Percentiles rank a stretch among this genome's conserved stretches.
phyloP scores from a whole-genome alignment of 2,797 vertebrate genomes.

The Neosilurus hyrtlii region DNA sequence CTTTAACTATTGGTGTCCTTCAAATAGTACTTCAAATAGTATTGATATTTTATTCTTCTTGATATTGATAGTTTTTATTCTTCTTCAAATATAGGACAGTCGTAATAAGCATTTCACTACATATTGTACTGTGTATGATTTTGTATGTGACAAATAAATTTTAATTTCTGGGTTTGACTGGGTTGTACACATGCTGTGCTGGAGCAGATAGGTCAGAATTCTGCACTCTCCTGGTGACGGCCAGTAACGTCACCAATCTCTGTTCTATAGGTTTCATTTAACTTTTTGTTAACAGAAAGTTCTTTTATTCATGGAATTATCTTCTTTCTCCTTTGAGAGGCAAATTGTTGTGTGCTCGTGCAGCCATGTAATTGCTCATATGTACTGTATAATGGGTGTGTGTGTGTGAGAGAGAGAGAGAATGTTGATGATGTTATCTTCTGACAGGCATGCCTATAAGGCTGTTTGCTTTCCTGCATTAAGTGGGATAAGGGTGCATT shows the following conservation, averaged over 20 bases:
- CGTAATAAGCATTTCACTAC: too few species aligned
- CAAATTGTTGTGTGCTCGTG: background rate
- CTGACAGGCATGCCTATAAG: slow-evolving; percentile 25
- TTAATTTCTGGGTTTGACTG: background rate
- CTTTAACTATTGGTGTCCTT: too few species aligned
- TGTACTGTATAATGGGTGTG: background rate
- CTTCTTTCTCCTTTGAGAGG: slow-evolving; percentile 4
- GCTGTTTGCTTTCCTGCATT: slow-evolving; percentile 45
- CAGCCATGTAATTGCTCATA: slow-evolving; percentile 5
- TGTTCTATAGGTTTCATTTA: slow-evolving; percentile 31
- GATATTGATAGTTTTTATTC: too few species aligned
- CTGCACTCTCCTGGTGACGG: background rate
- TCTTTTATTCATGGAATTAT: slow-evolving; percentile 4
- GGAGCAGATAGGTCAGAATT: slow-evolving; percentile 32
- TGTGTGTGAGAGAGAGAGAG: slow-evolving; percentile 3
- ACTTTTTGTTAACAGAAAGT: slow-evolving; percentile 3
- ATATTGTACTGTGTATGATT: too few species aligned
- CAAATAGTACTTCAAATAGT: too few species aligned
- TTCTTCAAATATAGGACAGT: too few species aligned
- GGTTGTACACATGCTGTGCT: slow-evolving; percentile 24
- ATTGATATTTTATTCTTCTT: too few species aligned
- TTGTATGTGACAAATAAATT: too few species aligned
- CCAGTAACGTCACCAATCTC: slow-evolving; percentile 22
- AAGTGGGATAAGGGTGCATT: slow-evolving; percentile 36
- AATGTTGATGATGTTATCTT: slow-evolving; percentile 29